Base-by-base conservation (phyloP, 2,888 invertebrate species). In the Blastobasis lacticolella region DNA sequence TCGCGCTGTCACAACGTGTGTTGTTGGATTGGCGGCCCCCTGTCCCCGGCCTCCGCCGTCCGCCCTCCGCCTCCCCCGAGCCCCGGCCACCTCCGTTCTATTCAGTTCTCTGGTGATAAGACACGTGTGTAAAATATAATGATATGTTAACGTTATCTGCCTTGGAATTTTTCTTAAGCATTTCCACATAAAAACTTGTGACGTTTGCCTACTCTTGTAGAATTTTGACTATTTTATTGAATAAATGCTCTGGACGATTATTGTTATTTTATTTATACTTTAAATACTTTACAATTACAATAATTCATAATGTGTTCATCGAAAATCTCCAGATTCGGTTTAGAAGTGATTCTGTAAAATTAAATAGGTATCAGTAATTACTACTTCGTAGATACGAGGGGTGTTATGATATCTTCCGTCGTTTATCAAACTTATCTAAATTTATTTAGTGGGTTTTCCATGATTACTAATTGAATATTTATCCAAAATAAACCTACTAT, bases 21-120 rank as follows among this genome's bases (percentile, higher is more conserved):
- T 89, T 89, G 89, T 88, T 89, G 89, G 88, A 88, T 86, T 86
- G 85, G 75, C 83, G 86, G 87, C 85, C 89, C 88, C 85, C 83
- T 86, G 85, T 82, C 87, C 76, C 73, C 23, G 23, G 23, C 23
- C 23, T 3, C 23, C 23, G 23, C 23, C 23, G 2, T 3, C 23
- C 23, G 23, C 23, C 23, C 23, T 23, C 23, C 23, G 23, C 23
- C 23, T 2, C 23, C 23, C 23, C 23, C 23, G 23, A 23, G 23
- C 23, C 23, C 1, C 23, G 23, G 23, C 23, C 23, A 23, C 23
- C n/a, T 23, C 23, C 23, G 23, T 23, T 23, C 23, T 23, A 23
- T 23, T 23, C 23, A 23, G 23, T 23, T 23, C 59, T 63, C 67
- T 69, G 72, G 72, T 73, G 71, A 75, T 73, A 71, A 75, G 66